Conservation (phyloP, 2,797 vertebrate genomes). For the Lepilemur septentrionalis region DNA sequence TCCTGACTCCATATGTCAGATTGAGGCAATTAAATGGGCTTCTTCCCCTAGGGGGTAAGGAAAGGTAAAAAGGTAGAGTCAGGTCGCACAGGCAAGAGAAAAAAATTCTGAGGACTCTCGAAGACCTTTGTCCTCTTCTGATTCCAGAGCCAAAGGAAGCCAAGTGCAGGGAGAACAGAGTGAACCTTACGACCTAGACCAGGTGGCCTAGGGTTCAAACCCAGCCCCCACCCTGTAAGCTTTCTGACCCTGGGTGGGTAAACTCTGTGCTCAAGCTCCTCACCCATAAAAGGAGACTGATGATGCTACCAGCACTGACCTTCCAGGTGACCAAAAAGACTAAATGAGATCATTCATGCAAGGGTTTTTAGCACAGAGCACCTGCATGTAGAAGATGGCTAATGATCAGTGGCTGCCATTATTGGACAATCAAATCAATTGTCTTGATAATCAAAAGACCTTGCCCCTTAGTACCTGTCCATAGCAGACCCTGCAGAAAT, state of each 20-base stretch:
- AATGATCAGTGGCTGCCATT: neutral
- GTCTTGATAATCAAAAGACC: neutral
- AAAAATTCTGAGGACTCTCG: neutral
- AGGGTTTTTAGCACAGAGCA: neutral
- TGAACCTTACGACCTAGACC: neutral
- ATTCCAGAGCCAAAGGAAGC: neutral
- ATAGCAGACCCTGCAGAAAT: fast-evolving
- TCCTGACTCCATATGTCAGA: no score
- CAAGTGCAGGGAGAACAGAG: fast-evolving
- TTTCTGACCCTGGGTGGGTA: neutral
- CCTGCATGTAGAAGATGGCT: no score
- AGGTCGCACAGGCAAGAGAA: no score
- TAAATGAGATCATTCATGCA: neutral
- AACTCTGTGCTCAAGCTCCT: neutral
- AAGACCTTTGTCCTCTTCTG: neutral
- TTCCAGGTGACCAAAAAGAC: neutral
- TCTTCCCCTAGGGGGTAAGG: no score
- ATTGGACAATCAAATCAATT: neutral
- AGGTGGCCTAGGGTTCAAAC: neutral
- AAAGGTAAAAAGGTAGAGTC: no score
- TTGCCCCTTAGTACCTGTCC: neutral
- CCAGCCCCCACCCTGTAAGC: neutral
- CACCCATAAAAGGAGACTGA: neutral
- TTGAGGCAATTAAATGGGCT: no score
- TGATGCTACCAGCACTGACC: neutral